Evolutionary conservation across 1,140 invertebrate genomes (phyloP).

Genomic region (Macrocentrus cingulum): DNA sequence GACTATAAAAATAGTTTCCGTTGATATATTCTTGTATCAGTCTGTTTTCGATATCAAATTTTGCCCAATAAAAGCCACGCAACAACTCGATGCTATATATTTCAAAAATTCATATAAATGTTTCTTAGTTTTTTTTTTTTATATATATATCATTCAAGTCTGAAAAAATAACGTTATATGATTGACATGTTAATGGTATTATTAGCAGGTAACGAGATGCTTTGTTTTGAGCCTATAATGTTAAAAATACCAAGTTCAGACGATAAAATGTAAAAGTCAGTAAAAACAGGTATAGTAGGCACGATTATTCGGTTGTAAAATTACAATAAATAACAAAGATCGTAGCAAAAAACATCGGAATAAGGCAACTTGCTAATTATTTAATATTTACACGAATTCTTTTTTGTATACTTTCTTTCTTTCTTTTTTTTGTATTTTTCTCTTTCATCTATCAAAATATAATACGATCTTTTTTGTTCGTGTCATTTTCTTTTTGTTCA

Average conservation of each 20-base stretch:
- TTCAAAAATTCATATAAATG: too few relatives aligned
- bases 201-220: conserved; percentile 43
- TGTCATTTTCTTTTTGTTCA: conserved; percentile 47
- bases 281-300: conserved; percentile 50
- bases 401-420: too few relatives aligned
- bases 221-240: conserved; percentile 22
- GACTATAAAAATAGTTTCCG: too few relatives aligned
- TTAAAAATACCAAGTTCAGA: conserved; percentile 21
- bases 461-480: conserved; percentile 48
- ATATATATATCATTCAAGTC: too few relatives aligned
- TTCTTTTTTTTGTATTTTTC: too few relatives aligned
- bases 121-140: conserved; percentile 24
- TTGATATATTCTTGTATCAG: too few relatives aligned
- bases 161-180: conserved; percentile 51
- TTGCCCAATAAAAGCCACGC: too few relatives aligned
- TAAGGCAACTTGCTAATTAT: conserved; percentile 51
- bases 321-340: conserved; percentile 56
- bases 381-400: conserved; percentile 59
- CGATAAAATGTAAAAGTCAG: conserved; percentile 17
- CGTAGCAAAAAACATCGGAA: conserved; percentile 44
- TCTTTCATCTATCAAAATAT: conserved; percentile 35
- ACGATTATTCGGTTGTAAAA: conserved; percentile 53
- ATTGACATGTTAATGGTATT: conserved; percentile 44
- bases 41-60: too few relatives aligned
- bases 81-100: too few relatives aligned